A percentile compares a stretch with the other conserved stretches of the same genome.
phyloP scores from a whole-genome alignment of 2,113 vertebrate genomes.

The Peromyscus maniculatus region DNA sequence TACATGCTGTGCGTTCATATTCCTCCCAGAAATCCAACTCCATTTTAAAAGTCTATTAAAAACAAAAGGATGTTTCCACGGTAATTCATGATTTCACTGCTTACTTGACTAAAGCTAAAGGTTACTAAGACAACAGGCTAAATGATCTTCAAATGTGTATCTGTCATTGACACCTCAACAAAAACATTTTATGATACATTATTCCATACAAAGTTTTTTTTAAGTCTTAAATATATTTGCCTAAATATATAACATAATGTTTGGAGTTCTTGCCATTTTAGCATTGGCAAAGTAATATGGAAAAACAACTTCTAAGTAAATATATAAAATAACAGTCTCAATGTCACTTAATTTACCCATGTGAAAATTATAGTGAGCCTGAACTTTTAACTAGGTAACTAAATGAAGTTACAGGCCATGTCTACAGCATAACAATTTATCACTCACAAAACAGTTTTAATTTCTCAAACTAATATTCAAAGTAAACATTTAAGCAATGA shows the following conservation, averaged over 20 bases:
- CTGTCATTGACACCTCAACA: neutral
- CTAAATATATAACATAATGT: conserved; percentile 26
- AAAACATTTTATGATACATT: conserved; percentile 12
- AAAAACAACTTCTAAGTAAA: conserved; percentile 49
- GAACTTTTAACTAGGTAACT: conserved; percentile 46
- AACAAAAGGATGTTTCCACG: neutral
- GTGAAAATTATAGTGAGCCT: conserved; percentile 44
- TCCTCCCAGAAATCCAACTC: conserved; percentile 42
- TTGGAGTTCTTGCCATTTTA: conserved; percentile 41
- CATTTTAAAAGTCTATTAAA: conserved; percentile 23
- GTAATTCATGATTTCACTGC: neutral
- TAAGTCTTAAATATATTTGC: conserved; percentile 33
- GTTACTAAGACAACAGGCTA: conserved; percentile 18
- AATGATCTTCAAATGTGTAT: neutral
- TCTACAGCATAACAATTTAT: conserved; percentile 43
- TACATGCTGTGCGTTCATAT: neutral
- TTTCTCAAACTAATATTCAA: conserved; percentile 44
- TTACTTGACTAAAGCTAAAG: neutral
- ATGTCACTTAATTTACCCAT: conserved; percentile 39
- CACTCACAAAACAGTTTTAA: conserved; percentile 57
- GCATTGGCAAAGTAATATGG: neutral
- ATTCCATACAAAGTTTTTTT: conserved; percentile 16
- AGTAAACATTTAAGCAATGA: conserved; percentile 49
- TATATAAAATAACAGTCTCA: conserved; percentile 47
- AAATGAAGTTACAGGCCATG: conserved; percentile 53